phyloP scores from a whole-genome alignment of 2,113 vertebrate species.

The Nipponia nippon region DNA sequence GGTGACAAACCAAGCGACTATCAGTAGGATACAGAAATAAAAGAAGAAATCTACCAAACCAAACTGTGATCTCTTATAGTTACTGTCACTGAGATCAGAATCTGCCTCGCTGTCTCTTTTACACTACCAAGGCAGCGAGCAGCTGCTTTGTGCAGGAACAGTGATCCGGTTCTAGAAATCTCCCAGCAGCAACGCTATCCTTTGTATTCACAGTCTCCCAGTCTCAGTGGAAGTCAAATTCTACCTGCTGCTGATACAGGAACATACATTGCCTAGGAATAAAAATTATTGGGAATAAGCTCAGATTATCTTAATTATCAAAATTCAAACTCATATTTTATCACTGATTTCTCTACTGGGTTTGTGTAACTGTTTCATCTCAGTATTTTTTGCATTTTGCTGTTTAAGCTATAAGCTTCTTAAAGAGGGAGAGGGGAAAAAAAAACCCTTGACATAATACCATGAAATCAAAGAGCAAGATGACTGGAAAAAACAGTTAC shows the following conservation, averaged over 20 bases:
- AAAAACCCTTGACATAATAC: slow-evolving; percentile 63
- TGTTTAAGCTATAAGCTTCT: slow-evolving; percentile 52
- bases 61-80: not conserved
- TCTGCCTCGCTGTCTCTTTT: not conserved
- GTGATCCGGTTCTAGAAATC: slow-evolving; percentile 62
- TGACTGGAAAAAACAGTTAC: slow-evolving; percentile 53
- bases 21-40: not conserved
- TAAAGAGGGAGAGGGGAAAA: not conserved
- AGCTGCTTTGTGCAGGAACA: slow-evolving; percentile 49
- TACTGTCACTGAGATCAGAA: not conserved
- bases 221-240: not conserved
- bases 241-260: slow-evolving; percentile 34
- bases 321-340: not conserved
- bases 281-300: not conserved
- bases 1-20: not conserved
- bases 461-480: slow-evolving; percentile 71
- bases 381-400: slow-evolving; percentile 4
- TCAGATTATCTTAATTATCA: not conserved
- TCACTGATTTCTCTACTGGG: not conserved
- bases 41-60: not conserved
- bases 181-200: slow-evolving; percentile 37
- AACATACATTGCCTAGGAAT: not conserved
- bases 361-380: not conserved
- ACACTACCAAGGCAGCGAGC: slow-evolving; percentile 51
- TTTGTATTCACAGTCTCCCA: not conserved